Evolutionary conservation across 1,140 invertebrate genomes (phyloP), one percentile per base, ranked within the genome.

Genomic region (Dendroctonus ponderosae): DNA sequence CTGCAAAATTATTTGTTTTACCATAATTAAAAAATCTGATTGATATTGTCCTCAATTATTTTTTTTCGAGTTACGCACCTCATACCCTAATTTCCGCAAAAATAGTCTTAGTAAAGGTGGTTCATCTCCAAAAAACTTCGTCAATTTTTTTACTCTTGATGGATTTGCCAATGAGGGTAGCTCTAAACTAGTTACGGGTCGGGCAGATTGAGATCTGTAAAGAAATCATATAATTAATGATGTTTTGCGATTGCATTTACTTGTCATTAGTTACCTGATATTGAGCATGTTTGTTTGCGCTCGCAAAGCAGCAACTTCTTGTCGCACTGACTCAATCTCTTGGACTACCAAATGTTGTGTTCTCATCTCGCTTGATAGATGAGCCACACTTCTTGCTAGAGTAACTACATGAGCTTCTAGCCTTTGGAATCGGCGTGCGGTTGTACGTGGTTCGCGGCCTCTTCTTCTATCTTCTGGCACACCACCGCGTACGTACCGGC

Each of bases 91-190:
- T 83, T 93, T 93, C 79, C 93, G 90, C 48, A 97, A 84, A 81
- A 96, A 96, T 26, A 96, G 83, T 78, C 92, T 85, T 77, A 97
- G 86, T 44, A 96, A 84, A 8, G 93, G 93, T 39, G 93, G 93
- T 76, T 97, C 94, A 78, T 94, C 91, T 8, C 93, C 93, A 81
- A 96, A 97, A 85, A 96, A 96, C 81, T 94, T 94, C 42, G 87
- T 92, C 48, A 93, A 82, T 69, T 91, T 89, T 75, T 91, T 91
- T 0, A 93, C 90, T 64, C 90, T 82, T 57, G 86, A 89, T 0
- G 93, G 93, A 81, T 94, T 94, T 37, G 92, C 86, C 70, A 89
- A 82, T 38, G 85, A 86, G 68, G 85, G 86, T 42, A 87, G 79
- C 74, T 87, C 86, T 51, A 84, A 83, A 78, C 79, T 67, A 49